phyloP scores from a whole-genome alignment of 2,113 vertebrate species.

The Danionella cerebrum region DNA sequence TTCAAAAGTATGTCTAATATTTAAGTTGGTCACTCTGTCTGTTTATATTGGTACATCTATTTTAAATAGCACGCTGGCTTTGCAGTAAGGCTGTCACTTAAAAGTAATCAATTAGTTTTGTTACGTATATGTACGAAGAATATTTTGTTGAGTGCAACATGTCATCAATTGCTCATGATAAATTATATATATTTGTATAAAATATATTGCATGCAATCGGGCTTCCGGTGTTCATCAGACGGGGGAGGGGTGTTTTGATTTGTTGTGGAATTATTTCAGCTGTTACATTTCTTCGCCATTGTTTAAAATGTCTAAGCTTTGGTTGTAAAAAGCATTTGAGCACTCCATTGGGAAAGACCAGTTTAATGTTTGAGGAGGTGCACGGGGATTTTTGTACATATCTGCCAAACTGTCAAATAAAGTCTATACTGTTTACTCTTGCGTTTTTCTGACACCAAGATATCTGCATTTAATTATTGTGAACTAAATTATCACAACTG shows the following conservation, averaged over 20 bases:
- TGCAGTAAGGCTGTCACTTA: neutral
- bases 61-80: conserved; percentile 17
- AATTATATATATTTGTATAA: no score
- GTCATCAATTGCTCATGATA: no score
- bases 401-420: conserved; percentile 57
- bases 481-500: no score
- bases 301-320: neutral
- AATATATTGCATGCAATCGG: no score
- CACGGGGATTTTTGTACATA: conserved; percentile 56
- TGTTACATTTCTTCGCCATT: neutral
- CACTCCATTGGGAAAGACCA: neutral
- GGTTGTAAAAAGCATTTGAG: neutral
- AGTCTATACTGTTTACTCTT: conserved; percentile 42
- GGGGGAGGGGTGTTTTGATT: no score
- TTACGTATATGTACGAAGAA: no score
- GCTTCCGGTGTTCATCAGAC: no score
- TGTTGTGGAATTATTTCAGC: no score
- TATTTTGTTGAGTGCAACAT: no score
- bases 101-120: neutral
- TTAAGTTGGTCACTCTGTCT: neutral
- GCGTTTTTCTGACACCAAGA: conserved; percentile 15
- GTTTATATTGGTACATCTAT: conserved; percentile 10
- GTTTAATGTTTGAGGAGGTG: neutral
- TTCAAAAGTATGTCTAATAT: conserved; percentile 14
- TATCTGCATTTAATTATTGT: neutral